Base-by-base conservation (phyloP, 2,797 vertebrate genomes). In the Caiman crocodilus region DNA sequence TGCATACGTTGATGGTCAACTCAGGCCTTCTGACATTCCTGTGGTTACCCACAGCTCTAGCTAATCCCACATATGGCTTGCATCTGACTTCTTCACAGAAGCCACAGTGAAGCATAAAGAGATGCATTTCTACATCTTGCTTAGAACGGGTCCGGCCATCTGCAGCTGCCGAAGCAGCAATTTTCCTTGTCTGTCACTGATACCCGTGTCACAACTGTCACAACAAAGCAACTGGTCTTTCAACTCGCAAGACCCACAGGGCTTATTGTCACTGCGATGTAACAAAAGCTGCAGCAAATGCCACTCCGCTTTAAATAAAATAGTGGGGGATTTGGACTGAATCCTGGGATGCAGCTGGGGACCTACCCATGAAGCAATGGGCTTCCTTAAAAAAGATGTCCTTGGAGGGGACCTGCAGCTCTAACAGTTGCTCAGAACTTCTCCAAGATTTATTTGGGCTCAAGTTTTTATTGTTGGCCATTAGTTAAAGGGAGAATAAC, bases 21-120 rank as follows among this genome's bases (percentile, higher is more conserved):
- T 96, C 92, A 91, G 94, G 75, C 90, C 88, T 86, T 94, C 89
- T 95, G 89, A 90, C 94, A 93, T 88, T 94, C 85, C 90, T 91
- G 58, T 73, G 89, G 87, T 88, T 92, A 88, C 83, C 92, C 93
- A 87, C 42, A 92, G 78, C 63, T 75, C 79, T 63, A 32, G 21
- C 50, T 67, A 63, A 77, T 84, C 84, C 85, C 42, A 14, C 30
- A n/a, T 73, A 65, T 30, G 80, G 28, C 63, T 69, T 21, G 69
- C 2, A 56, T 76, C 3, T 56, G 42, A 57, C 79, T 94, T 85
- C 82, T 82, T 96, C 88, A 32, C 69, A 85, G 90, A 88, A 91
- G 90, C 82, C 57, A 32, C 79, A 73, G 63, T 76, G 18, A 67
- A 11, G 4, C 5, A 16, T 30, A 95, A 95, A 82, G 75, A 93